Evolutionary conservation across 2,888 invertebrate genomes (phyloP), one percentile per base, ranked within the genome.

Genomic region (Tipula lateralis): DNA sequence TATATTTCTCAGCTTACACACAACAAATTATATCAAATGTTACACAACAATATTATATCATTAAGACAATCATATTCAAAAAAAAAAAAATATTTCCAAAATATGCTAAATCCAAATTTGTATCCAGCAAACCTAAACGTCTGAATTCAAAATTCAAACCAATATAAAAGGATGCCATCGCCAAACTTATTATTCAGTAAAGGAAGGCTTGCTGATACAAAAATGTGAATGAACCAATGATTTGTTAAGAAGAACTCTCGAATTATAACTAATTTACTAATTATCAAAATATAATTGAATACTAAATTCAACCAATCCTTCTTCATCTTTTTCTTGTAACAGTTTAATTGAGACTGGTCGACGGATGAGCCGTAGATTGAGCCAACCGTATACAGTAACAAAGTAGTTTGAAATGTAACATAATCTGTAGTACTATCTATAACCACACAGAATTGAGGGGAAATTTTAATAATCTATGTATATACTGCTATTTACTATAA

Each of bases 301-400:
- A 9, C 12, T 24, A 66, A 24, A 66, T 66, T 66, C 66, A 66
- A 66, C 24, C 19, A 66, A 66, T 66, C 66, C 66, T 24, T 66
- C 66, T 66, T 66, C 1, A 83, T 83, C n/a, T 36, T 83, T 83
- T 83, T 39, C 29, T 85, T 88, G 87, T 88, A 88, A 85, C 90
- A 90, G 90, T 88, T 90, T 90, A 84, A 88, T 90, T 87, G 88
- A 89, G 86, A 90, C 89, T 87, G 90, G 90, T 88, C 90, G 90
- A 88, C 89, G 90, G 86, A 89, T 90, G 86, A 90, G 90, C 83
- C 83, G 83, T 83, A 83, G 86, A 92, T 92, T 80, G 91, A 82
- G 82, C 32, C 82, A 82, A 82, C 82, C 82, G 32, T 82, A 30
- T 82, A 82, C 82, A 82, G 12, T 82, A 30, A 82, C 82, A 30